phyloP scores from a whole-genome alignment of 2,797 vertebrate genomes.

The Cyclura pinguis region DNA sequence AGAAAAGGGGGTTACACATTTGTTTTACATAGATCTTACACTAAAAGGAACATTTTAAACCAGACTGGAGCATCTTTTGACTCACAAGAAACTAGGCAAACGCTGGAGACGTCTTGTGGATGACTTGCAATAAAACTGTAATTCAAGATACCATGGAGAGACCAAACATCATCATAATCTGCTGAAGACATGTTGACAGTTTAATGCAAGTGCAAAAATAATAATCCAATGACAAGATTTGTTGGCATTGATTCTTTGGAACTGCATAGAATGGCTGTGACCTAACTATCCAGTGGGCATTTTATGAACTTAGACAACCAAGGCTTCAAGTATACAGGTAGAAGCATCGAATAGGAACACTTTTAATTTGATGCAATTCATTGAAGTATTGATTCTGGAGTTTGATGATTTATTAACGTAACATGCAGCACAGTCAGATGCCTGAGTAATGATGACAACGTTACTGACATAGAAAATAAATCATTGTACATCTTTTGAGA shows the following conservation, averaged over 20 bases:
- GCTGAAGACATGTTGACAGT: slow-evolving; percentile 35
- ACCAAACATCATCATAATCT: slow-evolving; percentile 43
- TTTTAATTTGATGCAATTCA: slow-evolving; percentile 66
- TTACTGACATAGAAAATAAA: slow-evolving; percentile 70
- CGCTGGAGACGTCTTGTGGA: neutral
- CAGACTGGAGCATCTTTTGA: neutral
- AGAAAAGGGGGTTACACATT: neutral
- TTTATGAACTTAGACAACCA: slow-evolving; percentile 67
- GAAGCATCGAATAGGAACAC: slow-evolving; percentile 56
- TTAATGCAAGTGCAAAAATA: slow-evolving; percentile 28
- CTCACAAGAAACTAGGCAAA: slow-evolving; percentile 17
- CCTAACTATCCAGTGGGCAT: slow-evolving; percentile 53
- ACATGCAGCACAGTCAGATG: slow-evolving; percentile 53
- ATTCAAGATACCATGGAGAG: slow-evolving; percentile 39
- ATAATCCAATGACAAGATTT: slow-evolving; percentile 42
- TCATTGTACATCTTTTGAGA: slow-evolving; percentile 59
- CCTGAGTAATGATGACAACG: slow-evolving; percentile 64
- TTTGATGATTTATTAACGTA: slow-evolving; percentile 72
- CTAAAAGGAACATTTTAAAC: neutral
- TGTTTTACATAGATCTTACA: neutral
- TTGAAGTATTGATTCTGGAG: slow-evolving; percentile 63
- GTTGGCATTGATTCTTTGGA: slow-evolving; percentile 57
- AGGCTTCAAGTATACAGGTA: slow-evolving; percentile 50
- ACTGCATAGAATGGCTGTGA: slow-evolving; percentile 34
- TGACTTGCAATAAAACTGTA: neutral